Evolutionary conservation across 1,140 invertebrate species (phyloP).

Genomic region (Campoletis sonorensis): DNA sequence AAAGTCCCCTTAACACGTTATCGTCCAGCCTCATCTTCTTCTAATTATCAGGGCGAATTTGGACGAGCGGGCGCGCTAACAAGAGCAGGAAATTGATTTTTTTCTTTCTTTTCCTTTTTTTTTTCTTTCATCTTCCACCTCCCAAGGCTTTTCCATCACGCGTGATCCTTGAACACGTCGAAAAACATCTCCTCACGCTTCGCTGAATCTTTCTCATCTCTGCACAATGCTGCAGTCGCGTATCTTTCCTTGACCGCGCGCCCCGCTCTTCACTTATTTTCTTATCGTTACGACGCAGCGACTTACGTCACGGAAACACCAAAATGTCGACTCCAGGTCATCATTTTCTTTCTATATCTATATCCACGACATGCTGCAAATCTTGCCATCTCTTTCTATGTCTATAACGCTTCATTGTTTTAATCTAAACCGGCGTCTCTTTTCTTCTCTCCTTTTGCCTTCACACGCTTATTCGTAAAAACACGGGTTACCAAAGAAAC

Average conservation of each 20-base stretch:
- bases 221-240: neutral
- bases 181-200: constrained; percentile 6
- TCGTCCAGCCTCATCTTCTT: constrained; percentile 40
- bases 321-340: constrained; percentile 15
- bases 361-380: too few relatives aligned
- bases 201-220: neutral
- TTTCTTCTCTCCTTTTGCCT: neutral
- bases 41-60: constrained; percentile 45
- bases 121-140: neutral
- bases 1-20: neutral
- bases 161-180: neutral
- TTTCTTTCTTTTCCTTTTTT: constrained; percentile 19
- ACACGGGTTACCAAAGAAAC: constrained; percentile 4
- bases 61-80: constrained; percentile 34
- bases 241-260: constrained; percentile 36
- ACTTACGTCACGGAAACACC: constrained; percentile 29
- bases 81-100: constrained; percentile 50
- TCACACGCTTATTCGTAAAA: constrained; percentile 27
- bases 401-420: too few relatives aligned
- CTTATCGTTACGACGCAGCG: constrained; percentile 36
- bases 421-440: too few relatives aligned
- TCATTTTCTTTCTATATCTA: neutral
- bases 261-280: constrained; percentile 28
- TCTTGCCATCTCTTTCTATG: too few relatives aligned
- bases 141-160: neutral